phyloP scores from a whole-genome alignment of 2,888 invertebrate genomes.

The Euproctis similis region DNA sequence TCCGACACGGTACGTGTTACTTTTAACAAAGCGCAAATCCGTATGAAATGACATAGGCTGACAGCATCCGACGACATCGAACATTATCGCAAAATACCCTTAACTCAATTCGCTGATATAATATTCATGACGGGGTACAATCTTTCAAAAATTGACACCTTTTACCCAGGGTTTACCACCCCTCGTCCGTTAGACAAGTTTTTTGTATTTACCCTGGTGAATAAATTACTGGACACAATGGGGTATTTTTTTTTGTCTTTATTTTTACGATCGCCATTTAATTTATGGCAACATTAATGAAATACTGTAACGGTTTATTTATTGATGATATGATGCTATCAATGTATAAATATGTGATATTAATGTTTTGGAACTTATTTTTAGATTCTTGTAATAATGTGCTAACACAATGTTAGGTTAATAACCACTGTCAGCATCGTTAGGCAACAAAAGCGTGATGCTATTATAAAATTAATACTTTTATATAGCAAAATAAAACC shows the following conservation, averaged over 20 bases:
- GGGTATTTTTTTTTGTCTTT: slow-evolving; percentile 37
- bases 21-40: slow-evolving; percentile 73
- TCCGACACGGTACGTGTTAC: slow-evolving; percentile 68
- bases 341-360: too few relatives aligned
- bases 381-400: too few relatives aligned
- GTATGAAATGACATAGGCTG: slow-evolving; percentile 73
- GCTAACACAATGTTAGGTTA: too few relatives aligned
- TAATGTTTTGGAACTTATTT: too few relatives aligned
- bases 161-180: slow-evolving; percentile 51
- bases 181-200: slow-evolving; percentile 56
- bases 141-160: slow-evolving; percentile 77
- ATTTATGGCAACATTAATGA: slow-evolving; percentile 37
- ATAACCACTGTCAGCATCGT: too few relatives aligned
- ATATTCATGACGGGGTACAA: slow-evolving; percentile 73
- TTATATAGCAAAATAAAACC: too few relatives aligned
- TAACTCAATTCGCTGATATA: slow-evolving; percentile 74
- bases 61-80: slow-evolving; percentile 59
- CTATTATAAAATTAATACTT: too few relatives aligned
- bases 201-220: slow-evolving; percentile 65
- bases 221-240: slow-evolving; percentile 64
- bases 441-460: too few relatives aligned
- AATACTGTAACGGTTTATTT: slow-evolving; percentile 20
- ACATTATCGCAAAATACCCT: slow-evolving; percentile 74
- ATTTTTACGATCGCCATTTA: slow-evolving; percentile 39
- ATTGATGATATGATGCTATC: slow-evolving; percentile 13